Base-by-base conservation (phyloP, 2,888 invertebrate species). In the Blera fallax region DNA sequence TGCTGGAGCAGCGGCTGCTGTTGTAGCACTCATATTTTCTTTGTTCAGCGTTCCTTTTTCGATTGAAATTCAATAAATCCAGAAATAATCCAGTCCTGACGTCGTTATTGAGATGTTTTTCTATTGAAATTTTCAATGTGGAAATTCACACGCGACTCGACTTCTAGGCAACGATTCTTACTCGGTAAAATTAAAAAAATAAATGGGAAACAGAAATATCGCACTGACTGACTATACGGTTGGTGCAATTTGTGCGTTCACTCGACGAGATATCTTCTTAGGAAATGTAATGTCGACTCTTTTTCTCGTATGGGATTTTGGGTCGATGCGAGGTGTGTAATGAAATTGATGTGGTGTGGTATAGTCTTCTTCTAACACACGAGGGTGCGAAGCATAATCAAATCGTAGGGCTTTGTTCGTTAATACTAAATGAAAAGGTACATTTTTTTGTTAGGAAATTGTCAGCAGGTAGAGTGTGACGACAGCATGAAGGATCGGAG, bases 1-100 rank as follows among this genome's bases (percentile, higher is more conserved):
- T 83, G 88, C 88, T 78, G 89, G 89, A 88, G 90, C 89, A 84
- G 90, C 88, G 89, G 90, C 88, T 88, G 89, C 89, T 88, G 89
- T 90, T 89, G 91, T 89, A 87, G 90, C 89, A 78, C 74, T 87
- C 83, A 87, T 87, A 76, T 79, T 67, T 21, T 29, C 18, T 73
- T 40, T 50, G 34, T 62, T 58, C 56, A 43, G 83, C 45, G 50
- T 77, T 69, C 29, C 27, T 69, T 37, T 77, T 65, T 37, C 58
- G 54, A 65, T 70, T 52, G 14, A 69, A 50, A 3, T 70, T 79
- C n/a, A 74, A 50, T 60, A 34, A 45, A 79, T 69, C 43, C 56
- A 45, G 48, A 58, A 77, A 45, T 43, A 65, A 79, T 62, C 69
- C 58, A 50, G 48, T 74, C 70, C 80, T 56, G 81, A 62, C 65